These are phyloP conservation scores for Phaonia tiefii DNA, from an alignment of 2,888 invertebrate genomes.

Conservation along the genomic window DNA sequence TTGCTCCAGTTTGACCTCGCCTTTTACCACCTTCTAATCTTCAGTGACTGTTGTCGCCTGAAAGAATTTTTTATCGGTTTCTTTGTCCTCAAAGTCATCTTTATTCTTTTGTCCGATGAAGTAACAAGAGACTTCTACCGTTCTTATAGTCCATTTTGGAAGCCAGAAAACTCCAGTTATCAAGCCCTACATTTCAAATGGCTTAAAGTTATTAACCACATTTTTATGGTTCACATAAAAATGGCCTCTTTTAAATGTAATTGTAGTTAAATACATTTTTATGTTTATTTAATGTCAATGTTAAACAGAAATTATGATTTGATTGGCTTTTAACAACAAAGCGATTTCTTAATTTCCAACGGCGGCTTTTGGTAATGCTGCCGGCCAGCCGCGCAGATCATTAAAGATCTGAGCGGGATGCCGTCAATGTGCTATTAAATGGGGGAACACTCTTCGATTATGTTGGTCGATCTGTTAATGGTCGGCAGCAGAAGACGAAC, in stretches of 20 bases:
- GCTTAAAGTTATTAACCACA: slow-evolving; percentile 15
- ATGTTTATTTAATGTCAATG: slow-evolving; percentile 41
- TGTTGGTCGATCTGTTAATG: too few species aligned
- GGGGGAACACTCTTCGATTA: background rate
- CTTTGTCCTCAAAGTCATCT: too few species aligned
- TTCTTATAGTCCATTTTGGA: too few species aligned
- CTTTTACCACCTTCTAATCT: too few species aligned
- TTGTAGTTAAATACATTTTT: slow-evolving; percentile 48
- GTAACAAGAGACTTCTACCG: too few species aligned
- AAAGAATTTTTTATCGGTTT: too few species aligned
- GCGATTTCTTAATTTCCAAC: slow-evolving; percentile 33
- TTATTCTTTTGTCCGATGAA: too few species aligned
- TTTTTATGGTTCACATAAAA: slow-evolving; percentile 1
- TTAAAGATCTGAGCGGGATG: too few species aligned
- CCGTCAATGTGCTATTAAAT: background rate
- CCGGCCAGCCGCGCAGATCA: background rate
- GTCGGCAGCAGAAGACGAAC: too few species aligned
- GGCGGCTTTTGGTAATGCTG: background rate
- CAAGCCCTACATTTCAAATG: background rate
- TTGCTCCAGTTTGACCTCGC: too few species aligned
- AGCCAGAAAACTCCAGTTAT: too few species aligned
- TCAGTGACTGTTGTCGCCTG: too few species aligned
- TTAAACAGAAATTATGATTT: slow-evolving; percentile 25
- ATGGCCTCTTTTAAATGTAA: slow-evolving; percentile 1
- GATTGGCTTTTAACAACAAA: slow-evolving; percentile 37